phyloP scores from a whole-genome alignment of 2,113 vertebrate species.

The Lucifuga dentata region DNA sequence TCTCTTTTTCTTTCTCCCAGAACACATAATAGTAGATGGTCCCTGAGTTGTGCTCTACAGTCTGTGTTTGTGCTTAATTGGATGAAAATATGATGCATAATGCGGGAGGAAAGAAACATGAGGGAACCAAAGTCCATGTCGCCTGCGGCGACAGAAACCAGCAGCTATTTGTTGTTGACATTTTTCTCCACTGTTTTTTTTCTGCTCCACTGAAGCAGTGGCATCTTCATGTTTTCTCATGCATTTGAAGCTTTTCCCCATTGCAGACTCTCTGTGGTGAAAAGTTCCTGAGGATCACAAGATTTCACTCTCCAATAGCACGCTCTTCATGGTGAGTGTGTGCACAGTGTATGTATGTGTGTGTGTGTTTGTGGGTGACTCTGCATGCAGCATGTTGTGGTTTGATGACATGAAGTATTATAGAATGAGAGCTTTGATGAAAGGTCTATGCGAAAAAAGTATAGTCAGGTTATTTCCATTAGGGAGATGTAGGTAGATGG shows the following conservation, averaged over 20 bases:
- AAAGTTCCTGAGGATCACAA: conserved; percentile 61
- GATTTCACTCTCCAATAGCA: conserved; percentile 59
- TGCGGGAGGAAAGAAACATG: conserved; percentile 63
- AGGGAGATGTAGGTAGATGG: conserved; percentile 38
- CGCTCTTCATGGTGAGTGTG: conserved; percentile 30
- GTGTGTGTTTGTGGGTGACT: conserved; percentile 17
- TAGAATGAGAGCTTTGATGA: conserved; percentile 59
- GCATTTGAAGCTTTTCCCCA: conserved; percentile 49
- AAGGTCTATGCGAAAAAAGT: conserved; percentile 36
- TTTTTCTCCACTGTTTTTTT: conserved; percentile 70
- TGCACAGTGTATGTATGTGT: conserved; percentile 1
- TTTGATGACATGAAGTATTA: conserved; percentile 31
- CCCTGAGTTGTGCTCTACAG: conserved; percentile 50
- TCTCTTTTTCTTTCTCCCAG: conserved; percentile 16
- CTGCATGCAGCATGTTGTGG: conserved; percentile 7
- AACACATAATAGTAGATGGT: conserved; percentile 39
- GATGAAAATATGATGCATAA: conserved; percentile 79
- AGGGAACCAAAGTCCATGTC: conserved; percentile 70
- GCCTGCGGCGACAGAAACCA: conserved; percentile 71
- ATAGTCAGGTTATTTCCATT: conserved; percentile 50
- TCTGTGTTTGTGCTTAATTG: conserved; percentile 76
- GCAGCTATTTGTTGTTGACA: conserved; percentile 81
- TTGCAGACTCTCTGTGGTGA: conserved; percentile 32
- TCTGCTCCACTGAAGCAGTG: conserved; percentile 72
- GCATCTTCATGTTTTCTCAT: conserved; percentile 66